These are phyloP conservation scores for Orycteropus afer DNA, from an alignment of 2,113 vertebrate genomes.

Conservation along the genomic window DNA sequence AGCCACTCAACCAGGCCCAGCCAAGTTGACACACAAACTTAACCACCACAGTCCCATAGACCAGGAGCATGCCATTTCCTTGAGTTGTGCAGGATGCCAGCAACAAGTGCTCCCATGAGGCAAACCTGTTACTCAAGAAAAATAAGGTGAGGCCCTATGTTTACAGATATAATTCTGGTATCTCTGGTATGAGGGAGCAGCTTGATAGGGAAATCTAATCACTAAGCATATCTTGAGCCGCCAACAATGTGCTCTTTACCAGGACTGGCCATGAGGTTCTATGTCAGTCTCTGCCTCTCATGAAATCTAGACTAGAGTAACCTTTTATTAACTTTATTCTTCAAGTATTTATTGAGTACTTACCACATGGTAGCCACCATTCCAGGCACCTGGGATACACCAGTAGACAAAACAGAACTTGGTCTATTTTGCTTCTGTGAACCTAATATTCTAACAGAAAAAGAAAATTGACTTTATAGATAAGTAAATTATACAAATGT, in stretches of 20 bases:
- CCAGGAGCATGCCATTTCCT: background rate
- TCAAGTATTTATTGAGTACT: background rate
- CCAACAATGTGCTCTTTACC: background rate
- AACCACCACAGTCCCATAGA: too few species aligned
- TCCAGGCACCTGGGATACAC: background rate
- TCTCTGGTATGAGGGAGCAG: background rate
- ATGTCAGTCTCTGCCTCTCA: background rate
- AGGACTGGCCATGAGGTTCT: background rate
- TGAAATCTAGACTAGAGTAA: background rate
- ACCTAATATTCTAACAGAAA: background rate
- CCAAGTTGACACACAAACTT: too few species aligned
- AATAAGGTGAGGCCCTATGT: background rate
- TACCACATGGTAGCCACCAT: background rate
- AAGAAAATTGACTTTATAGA: background rate
- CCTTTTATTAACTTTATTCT: background rate
- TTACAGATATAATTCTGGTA: background rate
- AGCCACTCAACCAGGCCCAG: too few species aligned
- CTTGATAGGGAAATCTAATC: background rate
- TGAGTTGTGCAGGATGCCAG: background rate
- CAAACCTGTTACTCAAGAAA: slow-evolving; percentile 1
- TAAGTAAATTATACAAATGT: background rate
- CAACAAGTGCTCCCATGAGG: background rate
- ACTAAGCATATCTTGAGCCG: background rate
- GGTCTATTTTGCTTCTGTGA: background rate
- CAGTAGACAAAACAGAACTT: background rate